Evolutionary conservation across 2,797 vertebrate genomes (phyloP).

Genomic region (Heteromormyrus szaboi): DNA sequence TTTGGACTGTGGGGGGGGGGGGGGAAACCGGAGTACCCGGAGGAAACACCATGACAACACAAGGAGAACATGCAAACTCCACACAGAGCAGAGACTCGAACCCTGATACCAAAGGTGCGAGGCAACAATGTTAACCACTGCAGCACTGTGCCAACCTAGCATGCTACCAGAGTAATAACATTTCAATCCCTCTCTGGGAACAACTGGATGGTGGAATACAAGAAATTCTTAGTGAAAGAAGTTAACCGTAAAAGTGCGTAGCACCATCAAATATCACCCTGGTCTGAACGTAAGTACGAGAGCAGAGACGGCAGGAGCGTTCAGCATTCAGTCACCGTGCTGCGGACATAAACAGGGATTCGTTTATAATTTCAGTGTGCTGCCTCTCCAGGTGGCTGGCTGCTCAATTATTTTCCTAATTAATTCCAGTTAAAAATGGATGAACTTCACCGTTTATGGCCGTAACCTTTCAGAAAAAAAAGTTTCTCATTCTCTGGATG

Average conservation of each 20-base stretch:
- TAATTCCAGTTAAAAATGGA: not conserved
- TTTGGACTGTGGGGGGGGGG: not conserved
- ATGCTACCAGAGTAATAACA: not conserved
- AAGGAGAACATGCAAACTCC: not conserved
- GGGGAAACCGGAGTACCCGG: not conserved
- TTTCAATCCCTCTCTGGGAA: not conserved
- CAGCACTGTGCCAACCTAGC: not conserved
- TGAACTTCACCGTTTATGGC: not conserved
- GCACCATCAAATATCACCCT: not conserved
- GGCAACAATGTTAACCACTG: not conserved
- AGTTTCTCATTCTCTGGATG: not conserved
- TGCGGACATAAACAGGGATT: not conserved
- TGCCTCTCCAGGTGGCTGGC: slow-evolving; percentile 25
- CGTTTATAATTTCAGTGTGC: not conserved
- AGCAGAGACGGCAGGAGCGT: not conserved
- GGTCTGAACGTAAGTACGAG: not conserved
- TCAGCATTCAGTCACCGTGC: not conserved
- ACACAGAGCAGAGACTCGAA: not conserved
- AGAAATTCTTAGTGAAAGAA: not conserved
- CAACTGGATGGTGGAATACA: not conserved
- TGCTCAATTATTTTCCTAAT: not conserved
- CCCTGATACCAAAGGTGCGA: not conserved
- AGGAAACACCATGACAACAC: not conserved
- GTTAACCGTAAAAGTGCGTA: not conserved
- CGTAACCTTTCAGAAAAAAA: not conserved